Conservation (phyloP, 2,797 vertebrate genomes). For the Phataginus tricuspis region DNA sequence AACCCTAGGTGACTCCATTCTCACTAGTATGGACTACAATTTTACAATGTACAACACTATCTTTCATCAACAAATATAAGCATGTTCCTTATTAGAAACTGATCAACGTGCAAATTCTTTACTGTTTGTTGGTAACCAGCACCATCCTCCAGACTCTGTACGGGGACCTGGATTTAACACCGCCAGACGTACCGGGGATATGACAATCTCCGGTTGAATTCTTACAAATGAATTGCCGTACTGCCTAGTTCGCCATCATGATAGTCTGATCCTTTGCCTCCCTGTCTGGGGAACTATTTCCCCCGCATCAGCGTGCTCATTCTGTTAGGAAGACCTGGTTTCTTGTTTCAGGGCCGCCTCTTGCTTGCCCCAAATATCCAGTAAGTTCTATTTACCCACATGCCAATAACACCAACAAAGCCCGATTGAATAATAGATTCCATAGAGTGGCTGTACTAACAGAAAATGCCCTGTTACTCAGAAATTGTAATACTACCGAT, state of each 20-base stretch:
- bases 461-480: constrained; percentile 42
- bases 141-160: not conserved
- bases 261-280: not conserved
- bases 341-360: not conserved
- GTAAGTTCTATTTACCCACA: not conserved
- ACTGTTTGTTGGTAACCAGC: not conserved
- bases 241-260: not conserved
- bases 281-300: not conserved
- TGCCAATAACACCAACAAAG: constrained; percentile 44
- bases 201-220: not conserved
- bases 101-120: not conserved
- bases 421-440: not conserved
- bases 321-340: not conserved
- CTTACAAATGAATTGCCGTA: not conserved
- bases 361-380: not conserved
- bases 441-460: constrained; percentile 6
- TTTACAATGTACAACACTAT: not conserved
- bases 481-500: constrained; percentile 42
- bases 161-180: not conserved
- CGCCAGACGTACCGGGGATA: not conserved
- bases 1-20: not conserved
- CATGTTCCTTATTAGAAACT: constrained; percentile 29
- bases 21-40: not conserved
- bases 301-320: not conserved
- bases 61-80: not conserved